phyloP scores from a whole-genome alignment of 92 coral and sea anemone species.

The Porites cylindrica region DNA sequence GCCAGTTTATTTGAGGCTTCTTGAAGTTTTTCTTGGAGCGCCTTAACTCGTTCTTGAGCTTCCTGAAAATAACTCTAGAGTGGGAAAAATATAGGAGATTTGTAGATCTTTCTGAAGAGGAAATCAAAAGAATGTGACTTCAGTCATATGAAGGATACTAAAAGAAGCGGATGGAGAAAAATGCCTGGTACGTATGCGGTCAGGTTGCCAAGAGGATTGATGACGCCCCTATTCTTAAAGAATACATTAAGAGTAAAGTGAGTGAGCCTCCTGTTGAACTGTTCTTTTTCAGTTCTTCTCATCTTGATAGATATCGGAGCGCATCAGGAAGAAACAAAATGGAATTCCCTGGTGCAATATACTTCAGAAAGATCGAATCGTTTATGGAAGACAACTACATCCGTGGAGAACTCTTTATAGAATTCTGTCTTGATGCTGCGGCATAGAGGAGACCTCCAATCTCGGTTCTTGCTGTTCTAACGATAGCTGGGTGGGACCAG shows the following conservation, averaged over 20 bases:
- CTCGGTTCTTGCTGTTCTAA: too few relatives aligned
- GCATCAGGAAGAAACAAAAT: slow-evolving; percentile 41
- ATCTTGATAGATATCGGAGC: slow-evolving; percentile 38
- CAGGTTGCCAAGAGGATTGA: slow-evolving; percentile 51
- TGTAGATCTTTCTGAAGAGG: too few relatives aligned
- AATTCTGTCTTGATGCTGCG: slow-evolving; percentile 20
- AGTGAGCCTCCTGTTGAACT: slow-evolving; percentile 52
- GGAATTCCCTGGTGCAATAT: slow-evolving; percentile 45
- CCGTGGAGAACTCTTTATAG: slow-evolving; percentile 60
- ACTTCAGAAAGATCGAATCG: not conserved
- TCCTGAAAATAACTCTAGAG: too few relatives aligned
- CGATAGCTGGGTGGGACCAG: too few relatives aligned
- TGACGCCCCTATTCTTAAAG: slow-evolving; percentile 51
- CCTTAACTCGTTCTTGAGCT: too few relatives aligned
- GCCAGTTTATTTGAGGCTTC: too few relatives aligned
- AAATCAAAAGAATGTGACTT: too few relatives aligned
- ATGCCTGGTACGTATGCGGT: slow-evolving; percentile 29
- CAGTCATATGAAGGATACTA: too few relatives aligned
- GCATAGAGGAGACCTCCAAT: too few relatives aligned
- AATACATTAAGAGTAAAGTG: slow-evolving; percentile 36
- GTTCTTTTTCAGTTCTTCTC: slow-evolving; percentile 50
- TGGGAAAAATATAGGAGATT: too few relatives aligned
- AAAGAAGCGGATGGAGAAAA: not conserved
- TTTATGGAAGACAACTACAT: slow-evolving; percentile 46
- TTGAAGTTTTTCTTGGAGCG: too few relatives aligned